Evolutionary conservation across 2,888 invertebrate species (phyloP), one percentile per base, ranked within the genome.

Genomic region (Adineta ricciae): DNA sequence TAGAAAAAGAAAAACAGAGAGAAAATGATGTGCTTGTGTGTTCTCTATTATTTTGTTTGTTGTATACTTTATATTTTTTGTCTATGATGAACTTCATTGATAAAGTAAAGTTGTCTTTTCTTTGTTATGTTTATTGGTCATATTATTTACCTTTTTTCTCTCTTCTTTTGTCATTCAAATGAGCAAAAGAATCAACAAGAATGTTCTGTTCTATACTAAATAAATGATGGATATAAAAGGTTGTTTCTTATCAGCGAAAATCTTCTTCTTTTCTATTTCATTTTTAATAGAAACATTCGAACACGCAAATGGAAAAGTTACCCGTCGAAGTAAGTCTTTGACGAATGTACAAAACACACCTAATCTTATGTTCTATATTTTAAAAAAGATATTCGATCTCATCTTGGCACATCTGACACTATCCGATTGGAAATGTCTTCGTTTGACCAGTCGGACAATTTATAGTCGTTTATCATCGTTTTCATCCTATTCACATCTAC

Each of bases 381-480:
- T 64, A 32, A 32, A n/a, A 32, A 32, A 78, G 78, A 78, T 78
- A 14, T 78, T 78, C n/a, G 41, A 78, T 41, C 9, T 41, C 1
- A 78, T 78, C 14, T 24, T 78, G 38, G 78, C 1, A 41, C 41
- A 78, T 78, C 41, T 78, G 41, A 41, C 78, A 41, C n/a, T 78
- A 78, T 24, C 78, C 7, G 78, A 78, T 78, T 78, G 78, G 78
- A 78, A 78, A 78, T 78, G 78, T 78, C 14, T 78, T 14, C 78
- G 78, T 78, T 78, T 78, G 41, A 78, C 78, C 38, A 41, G 78
- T 78, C 78, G 78, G 41, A 14, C 41, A 41, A 41, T 78, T 7
- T 78, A 78, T 78, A 41, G 7, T 11, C 78, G 78, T 41, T 36
- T 78, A 24, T 78, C 78, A 24, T 78, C 78, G n/a, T 78, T 78